Evolutionary conservation across 2,888 invertebrate species (phyloP).

Genomic region (Pimpla rufipes): DNA sequence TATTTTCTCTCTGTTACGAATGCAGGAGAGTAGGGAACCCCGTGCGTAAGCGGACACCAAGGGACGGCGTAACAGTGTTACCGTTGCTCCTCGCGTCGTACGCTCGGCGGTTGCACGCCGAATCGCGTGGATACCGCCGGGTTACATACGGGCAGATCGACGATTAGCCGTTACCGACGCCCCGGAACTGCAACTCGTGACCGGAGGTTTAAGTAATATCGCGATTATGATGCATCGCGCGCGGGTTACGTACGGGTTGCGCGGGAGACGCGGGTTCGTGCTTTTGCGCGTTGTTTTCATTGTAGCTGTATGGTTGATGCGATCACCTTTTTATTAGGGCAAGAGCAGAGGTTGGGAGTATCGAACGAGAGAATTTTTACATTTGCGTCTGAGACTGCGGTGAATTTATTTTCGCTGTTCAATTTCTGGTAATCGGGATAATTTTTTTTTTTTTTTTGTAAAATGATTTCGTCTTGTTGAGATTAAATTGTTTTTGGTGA

Average conservation of each 20-base stretch:
- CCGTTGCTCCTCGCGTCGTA: conserved; percentile 64
- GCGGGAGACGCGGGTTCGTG: neutral
- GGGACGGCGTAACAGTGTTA: conserved; percentile 67
- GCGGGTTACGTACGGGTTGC: neutral
- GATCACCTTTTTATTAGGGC: no score
- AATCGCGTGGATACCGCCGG: conserved; percentile 42
- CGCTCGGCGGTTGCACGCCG: conserved; percentile 37
- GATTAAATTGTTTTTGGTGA: no score
- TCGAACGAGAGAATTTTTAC: no score
- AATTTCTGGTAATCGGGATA: no score
- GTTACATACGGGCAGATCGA: conserved; percentile 58
- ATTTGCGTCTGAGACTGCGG: no score
- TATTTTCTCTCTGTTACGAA: conserved; percentile 61
- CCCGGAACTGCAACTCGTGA: conserved; percentile 29
- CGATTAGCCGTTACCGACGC: conserved; percentile 59
- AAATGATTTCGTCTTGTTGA: no score
- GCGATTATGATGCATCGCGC: neutral
- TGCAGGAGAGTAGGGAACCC: conserved; percentile 56
- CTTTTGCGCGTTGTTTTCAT: no score
- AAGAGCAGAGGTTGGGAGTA: no score
- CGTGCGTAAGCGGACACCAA: conserved; percentile 58
- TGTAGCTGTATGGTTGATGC: no score
- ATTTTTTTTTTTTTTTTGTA: no score
- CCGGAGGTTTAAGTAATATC: neutral
- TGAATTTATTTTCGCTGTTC: no score